These are phyloP conservation scores for Nannospalax galili DNA, from an alignment of 2,113 vertebrate genomes.

Conservation along the genomic window DNA sequence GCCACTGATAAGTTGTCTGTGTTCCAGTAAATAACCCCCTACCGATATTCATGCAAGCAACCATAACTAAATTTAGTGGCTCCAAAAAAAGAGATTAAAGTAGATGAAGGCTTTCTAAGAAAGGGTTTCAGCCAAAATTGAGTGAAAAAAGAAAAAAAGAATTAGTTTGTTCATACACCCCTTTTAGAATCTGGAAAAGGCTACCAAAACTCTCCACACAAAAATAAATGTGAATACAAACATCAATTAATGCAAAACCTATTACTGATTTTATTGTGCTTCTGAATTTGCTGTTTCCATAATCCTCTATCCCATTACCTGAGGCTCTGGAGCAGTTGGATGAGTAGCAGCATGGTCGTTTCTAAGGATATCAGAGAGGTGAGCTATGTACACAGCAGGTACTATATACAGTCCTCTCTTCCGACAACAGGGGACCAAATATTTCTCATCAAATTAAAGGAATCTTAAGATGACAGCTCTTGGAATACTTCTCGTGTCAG, in stretches of 20 bases:
- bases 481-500: constrained; percentile 45
- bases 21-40: background rate
- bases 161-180: background rate
- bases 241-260: constrained; percentile 8
- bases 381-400: background rate
- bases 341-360: background rate
- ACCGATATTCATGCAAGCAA: background rate
- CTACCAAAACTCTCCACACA: background rate
- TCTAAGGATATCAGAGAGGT: constrained; percentile 8
- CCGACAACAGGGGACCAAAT: background rate
- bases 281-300: constrained; percentile 46
- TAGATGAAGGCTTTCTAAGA: background rate
- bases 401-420: constrained; percentile 47
- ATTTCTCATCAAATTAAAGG: constrained; percentile 27
- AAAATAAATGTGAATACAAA: background rate
- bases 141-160: background rate
- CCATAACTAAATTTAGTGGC: background rate
- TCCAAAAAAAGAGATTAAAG: background rate
- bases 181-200: constrained; percentile 43
- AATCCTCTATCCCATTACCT: constrained; percentile 5
- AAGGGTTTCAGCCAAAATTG: background rate
- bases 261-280: constrained; percentile 42
- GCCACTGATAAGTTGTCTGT: background rate
- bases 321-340: constrained; percentile 36
- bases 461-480: constrained; percentile 34